Base-by-base conservation (phyloP, 2,113 vertebrate species). In the Butastur rufipennis region DNA sequence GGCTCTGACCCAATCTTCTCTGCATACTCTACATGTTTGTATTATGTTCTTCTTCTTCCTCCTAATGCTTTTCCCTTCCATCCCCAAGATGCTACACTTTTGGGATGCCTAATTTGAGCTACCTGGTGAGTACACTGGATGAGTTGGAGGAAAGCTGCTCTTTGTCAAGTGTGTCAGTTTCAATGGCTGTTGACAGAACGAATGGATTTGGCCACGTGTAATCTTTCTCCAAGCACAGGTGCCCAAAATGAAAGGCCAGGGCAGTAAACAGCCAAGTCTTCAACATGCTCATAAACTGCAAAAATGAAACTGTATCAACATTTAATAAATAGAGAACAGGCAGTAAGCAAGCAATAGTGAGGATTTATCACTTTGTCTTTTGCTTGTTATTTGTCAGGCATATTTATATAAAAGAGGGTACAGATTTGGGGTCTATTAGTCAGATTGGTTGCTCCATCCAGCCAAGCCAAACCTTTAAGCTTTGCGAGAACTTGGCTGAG, bases 321-420 rank as follows among this genome's bases (percentile, higher is more conserved):
- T 58, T 89, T 84, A 91, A 97, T 96, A 95, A 97, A 97, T 92
- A 97, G 87, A 95, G 61, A 80, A 22, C 14, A 43, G 92, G 87
- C 84, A 77, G 77, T 47, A 88, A 96, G 92, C 86, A 77, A 93
- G 85, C 73, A 40, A 7, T 0, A 25, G 88, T 15, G 73, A 43
- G 38, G 38, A 31, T 47, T 53, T 85, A 58, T 16, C 88, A 20
- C 72, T 90, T 31, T 12, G 80, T 93, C 67, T 90, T 22, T 14
- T 31, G n/a, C 5, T 86, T 59, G 77, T 31, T 85, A 71, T 38
- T 82, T 75, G n/a, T 18, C 89, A 78, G 91, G 81, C 1, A 4
- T 74, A 11, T 38, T 48, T 61, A 7, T 26, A 23, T 9, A 21
- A 59, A 59, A 74, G 56, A 92, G 38, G 55, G n/a, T 1, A 31